These are phyloP conservation scores for Acridotheres tristis DNA, from an alignment of 2,797 vertebrate species.

Conservation along the genomic window DNA sequence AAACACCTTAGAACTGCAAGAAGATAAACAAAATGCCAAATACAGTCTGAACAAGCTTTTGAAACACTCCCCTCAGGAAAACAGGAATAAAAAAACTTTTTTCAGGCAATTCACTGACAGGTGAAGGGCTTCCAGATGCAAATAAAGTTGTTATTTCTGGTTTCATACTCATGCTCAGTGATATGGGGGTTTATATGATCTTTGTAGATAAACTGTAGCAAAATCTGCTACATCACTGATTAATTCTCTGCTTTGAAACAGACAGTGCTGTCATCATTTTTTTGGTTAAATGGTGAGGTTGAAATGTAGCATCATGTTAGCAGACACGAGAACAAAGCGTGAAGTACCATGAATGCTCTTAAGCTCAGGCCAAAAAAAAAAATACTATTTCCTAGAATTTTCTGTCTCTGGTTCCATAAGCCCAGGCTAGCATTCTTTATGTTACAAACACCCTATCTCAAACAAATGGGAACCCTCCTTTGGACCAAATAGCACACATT, in stretches of 20 bases:
- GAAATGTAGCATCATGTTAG: not conserved
- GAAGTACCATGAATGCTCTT: not conserved
- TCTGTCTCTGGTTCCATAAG: not conserved
- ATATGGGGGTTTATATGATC: not conserved
- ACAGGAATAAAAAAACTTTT: not conserved
- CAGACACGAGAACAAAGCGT: not conserved
- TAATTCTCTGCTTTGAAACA: not conserved
- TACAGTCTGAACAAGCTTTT: not conserved
- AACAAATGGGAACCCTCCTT: not conserved
- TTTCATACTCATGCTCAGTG: not conserved
- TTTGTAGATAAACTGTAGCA: not conserved
- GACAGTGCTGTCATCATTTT: not conserved
- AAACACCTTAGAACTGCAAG: slow-evolving; percentile 1
- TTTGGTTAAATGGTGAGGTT: not conserved
- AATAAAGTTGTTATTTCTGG: not conserved
- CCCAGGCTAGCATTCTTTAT: not conserved
- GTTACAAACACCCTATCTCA: not conserved
- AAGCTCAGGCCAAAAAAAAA: not conserved
- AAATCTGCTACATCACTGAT: not conserved
- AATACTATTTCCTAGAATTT: not conserved
- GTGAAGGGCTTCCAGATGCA: not conserved
- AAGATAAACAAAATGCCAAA: slow-evolving; percentile 30
- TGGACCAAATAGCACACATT: not conserved
- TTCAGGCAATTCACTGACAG: not conserved
- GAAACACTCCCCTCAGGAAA: not conserved